These are phyloP conservation scores for Papilio elwesi DNA, from an alignment of 2,888 invertebrate genomes.

Conservation along the genomic window DNA sequence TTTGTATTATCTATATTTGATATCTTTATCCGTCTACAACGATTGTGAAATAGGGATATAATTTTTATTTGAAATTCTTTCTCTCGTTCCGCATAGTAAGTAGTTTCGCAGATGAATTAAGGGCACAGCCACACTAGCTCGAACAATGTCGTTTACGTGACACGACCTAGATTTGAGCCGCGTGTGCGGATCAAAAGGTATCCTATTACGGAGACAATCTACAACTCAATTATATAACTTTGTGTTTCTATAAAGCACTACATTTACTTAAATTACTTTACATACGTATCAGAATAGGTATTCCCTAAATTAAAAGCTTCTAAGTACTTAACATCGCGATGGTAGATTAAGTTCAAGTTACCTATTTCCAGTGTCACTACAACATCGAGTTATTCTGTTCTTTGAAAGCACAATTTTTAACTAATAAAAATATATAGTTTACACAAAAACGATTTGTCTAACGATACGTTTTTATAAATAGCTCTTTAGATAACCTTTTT, in stretches of 20 bases:
- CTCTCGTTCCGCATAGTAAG: slow-evolving; percentile 8
- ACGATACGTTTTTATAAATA: too few species aligned
- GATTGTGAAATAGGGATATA: too few species aligned
- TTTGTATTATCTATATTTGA: too few species aligned
- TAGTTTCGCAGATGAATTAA: slow-evolving; percentile 10
- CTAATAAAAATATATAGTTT: too few species aligned
- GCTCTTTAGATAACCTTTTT: too few species aligned
- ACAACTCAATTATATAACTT: slow-evolving; percentile 24
- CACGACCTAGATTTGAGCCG: slow-evolving; percentile 26
- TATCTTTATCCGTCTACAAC: too few species aligned
- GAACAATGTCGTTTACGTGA: slow-evolving; percentile 32
- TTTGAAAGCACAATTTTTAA: background rate
- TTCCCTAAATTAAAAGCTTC: background rate
- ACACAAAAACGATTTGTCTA: too few species aligned
- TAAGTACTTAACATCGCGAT: too few species aligned
- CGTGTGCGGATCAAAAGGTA: slow-evolving; percentile 27
- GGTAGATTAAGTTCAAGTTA: too few species aligned
- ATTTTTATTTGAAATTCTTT: background rate
- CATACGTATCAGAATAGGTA: background rate
- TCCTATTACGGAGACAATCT: slow-evolving; percentile 26
- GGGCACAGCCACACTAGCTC: background rate
- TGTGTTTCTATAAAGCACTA: slow-evolving; percentile 5
- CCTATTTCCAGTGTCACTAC: too few species aligned
- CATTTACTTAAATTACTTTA: background rate
- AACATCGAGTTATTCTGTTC: too few species aligned